phyloP scores from a whole-genome alignment of 2,888 invertebrate species.

The Caenorhabditis sp. region DNA sequence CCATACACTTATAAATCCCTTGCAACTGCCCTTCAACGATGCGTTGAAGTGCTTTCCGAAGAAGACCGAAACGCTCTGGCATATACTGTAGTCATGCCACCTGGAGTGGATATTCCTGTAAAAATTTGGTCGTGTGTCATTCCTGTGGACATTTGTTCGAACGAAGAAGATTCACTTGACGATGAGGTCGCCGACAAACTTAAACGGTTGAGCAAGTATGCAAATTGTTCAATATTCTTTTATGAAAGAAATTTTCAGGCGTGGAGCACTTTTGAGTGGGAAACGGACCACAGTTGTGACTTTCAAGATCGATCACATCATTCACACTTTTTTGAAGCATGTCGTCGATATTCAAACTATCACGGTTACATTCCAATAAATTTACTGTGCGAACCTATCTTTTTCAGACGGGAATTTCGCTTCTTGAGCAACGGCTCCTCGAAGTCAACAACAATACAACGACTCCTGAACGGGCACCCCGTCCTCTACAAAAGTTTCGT shows the following conservation, averaged over 20 bases:
- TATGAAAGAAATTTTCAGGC: conserved; percentile 19
- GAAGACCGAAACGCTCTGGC: conserved; percentile 50
- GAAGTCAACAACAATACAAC: conserved; percentile 37
- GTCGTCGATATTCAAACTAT: conserved; percentile 36
- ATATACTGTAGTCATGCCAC: conserved; percentile 53
- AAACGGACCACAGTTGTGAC: conserved; percentile 24
- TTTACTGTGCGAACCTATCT: no score
- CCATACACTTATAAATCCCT: conserved; percentile 52
- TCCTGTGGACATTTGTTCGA: conserved; percentile 53
- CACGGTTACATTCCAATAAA: no score
- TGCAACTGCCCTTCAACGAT: conserved; percentile 33
- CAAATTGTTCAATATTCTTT: no score
- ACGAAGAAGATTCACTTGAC: conserved; percentile 42
- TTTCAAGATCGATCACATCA: conserved; percentile 32
- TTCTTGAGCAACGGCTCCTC: conserved; percentile 20
- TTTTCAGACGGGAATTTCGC: conserved; percentile 20
- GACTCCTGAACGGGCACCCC: conserved; percentile 8
- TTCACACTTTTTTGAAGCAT: conserved; percentile 42
- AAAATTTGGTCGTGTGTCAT: conserved; percentile 54
- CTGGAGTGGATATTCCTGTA: conserved; percentile 51
- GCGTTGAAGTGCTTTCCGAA: conserved; percentile 47
- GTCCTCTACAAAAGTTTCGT: conserved; percentile 7
- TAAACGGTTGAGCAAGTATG: conserved; percentile 36
- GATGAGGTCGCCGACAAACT: conserved; percentile 46
- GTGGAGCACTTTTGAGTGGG: conserved; percentile 31